These are phyloP conservation scores for Dysmachus trigonus DNA, from an alignment of 2,888 invertebrate genomes.

Conservation along the genomic window DNA sequence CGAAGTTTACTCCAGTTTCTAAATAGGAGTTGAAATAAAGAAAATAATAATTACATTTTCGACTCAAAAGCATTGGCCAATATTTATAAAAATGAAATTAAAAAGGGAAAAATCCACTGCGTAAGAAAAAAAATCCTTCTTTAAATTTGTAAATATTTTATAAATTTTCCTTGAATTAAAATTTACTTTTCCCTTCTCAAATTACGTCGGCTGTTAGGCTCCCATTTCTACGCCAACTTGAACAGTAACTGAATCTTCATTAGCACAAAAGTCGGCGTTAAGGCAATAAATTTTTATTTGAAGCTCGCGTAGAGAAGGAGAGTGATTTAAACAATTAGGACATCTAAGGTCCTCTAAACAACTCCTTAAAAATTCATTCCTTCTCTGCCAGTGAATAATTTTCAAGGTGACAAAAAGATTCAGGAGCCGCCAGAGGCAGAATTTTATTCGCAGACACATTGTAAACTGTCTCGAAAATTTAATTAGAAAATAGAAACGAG, in stretches of 20 bases:
- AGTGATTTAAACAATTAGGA: slow-evolving; percentile 12
- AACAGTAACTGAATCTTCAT: slow-evolving; percentile 15
- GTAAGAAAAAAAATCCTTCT: no score
- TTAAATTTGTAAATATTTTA: background rate
- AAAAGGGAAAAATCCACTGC: background rate
- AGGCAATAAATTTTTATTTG: slow-evolving; percentile 11
- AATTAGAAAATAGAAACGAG: background rate
- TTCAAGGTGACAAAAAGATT: background rate
- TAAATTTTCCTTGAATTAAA: background rate
- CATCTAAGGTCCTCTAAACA: background rate
- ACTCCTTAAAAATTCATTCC: background rate
- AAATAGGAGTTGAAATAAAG: background rate
- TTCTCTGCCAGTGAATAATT: background rate
- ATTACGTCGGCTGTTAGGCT: background rate
- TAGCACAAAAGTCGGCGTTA: background rate
- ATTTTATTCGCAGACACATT: background rate
- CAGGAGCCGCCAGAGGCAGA: background rate
- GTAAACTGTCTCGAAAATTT: background rate
- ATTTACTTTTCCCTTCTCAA: background rate
- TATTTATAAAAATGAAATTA: background rate
- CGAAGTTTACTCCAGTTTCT: background rate
- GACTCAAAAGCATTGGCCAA: background rate
- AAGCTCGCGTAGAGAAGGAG: background rate
- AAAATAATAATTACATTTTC: no score
- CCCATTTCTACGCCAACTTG: background rate